These are phyloP conservation scores for Hemithea aestivaria DNA, from an alignment of 2,888 invertebrate genomes.

Conservation along the genomic window DNA sequence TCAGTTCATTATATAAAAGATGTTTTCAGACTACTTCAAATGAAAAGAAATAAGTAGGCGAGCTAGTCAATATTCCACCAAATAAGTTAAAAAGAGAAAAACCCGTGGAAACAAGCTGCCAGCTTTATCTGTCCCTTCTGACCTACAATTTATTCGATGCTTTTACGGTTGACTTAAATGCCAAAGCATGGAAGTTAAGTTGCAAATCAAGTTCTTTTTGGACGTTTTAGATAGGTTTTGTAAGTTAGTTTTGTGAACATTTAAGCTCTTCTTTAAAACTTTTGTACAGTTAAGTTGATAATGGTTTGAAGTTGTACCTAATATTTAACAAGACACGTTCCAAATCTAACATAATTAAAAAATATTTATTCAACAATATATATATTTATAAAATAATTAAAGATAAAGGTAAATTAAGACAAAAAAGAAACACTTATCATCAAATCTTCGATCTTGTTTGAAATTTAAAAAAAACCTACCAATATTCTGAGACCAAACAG, in stretches of 20 bases:
- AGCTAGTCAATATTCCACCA: conserved; percentile 56
- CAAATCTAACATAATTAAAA: no score
- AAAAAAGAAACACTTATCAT: no score
- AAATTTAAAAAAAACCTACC: no score
- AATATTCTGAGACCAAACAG: no score
- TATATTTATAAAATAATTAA: no score
- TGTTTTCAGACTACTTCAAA: conserved; percentile 24
- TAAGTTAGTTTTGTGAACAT: conserved; percentile 23
- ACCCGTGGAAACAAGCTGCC: conserved; percentile 53
- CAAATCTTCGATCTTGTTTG: no score
- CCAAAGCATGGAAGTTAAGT: conserved; percentile 70
- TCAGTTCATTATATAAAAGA: conserved; percentile 6
- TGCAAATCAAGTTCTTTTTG: conserved; percentile 66
- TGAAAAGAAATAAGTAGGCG: conserved; percentile 38
- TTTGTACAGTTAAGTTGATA: no score
- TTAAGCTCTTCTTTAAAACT: background rate
- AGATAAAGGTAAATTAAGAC: no score
- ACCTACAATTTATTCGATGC: conserved; percentile 76
- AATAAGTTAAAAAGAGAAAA: conserved; percentile 62
- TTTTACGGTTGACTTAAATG: conserved; percentile 75
- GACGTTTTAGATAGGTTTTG: conserved; percentile 38
- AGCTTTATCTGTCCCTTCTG: conserved; percentile 76
- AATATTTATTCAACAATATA: no score
- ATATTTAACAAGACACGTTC: no score
- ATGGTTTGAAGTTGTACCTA: conserved; percentile 6